Base-by-base conservation (phyloP, 1,140 invertebrate species). In the Nebria ingens region DNA sequence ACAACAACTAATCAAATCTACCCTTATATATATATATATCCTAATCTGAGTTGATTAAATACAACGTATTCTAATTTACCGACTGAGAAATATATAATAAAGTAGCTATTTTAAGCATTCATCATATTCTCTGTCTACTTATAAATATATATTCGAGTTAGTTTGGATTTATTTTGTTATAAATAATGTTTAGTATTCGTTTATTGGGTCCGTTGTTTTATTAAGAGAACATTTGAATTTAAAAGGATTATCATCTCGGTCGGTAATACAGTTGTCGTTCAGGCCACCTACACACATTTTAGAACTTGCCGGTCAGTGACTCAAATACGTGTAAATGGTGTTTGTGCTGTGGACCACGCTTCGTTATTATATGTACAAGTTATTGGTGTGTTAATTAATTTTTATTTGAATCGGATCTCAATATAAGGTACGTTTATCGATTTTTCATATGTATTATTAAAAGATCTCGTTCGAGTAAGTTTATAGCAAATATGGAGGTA, bases 261-360 rank as follows among this genome's bases (percentile, higher is more conserved):
- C 17, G 21, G 53, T 38, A 21, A 19, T 13, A 23, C 15, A 42
- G 54, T 53, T 25, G 21, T 22, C 19, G n/a, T 40, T 56, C 52
- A 53, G 52, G 59, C 59, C 59, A 45, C 40, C 40, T 45, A 45
- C 56, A 61, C n/a, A n/a, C 59, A 58, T 61, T 61, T 58, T 56
- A 59, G 55, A 57, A 56, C 56, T 53, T 13, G 57, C 59, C 59
- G 59, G 59, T 60, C 54, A 58, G 57, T 58, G 57, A 58, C 57
- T 54, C 54, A 58, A 58, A 54, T 58, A 58, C 57, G 57, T 58
- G 57, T 58, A 45, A 58, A 58, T 58, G 57, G 57, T 58, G 50
- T 34, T 21, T 52, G 49, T 34, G 53, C 49, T 4, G 40, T 17
- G 40, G 15, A 17, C 40, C 40, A 45, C 40, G 40, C 40, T 45